Conservation (phyloP, 2,113 vertebrate species). For the Cavia aperea region DNA sequence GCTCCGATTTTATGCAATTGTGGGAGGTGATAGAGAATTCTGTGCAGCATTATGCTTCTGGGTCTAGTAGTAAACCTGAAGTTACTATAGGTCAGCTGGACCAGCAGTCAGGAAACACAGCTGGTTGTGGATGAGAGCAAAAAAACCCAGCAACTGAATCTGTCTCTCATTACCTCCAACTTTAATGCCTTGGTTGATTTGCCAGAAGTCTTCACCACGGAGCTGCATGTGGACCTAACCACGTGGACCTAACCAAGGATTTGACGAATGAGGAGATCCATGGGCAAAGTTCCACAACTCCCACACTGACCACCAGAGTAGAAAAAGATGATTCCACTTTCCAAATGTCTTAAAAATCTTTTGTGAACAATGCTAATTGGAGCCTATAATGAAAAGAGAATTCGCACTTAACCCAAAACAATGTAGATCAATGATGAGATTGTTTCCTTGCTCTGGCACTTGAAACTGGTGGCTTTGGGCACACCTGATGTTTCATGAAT, state of each 20-base stretch:
- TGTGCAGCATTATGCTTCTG: not conserved
- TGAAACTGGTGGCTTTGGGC: not conserved
- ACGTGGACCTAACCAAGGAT: not conserved
- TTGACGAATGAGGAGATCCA: not conserved
- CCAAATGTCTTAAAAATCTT: not conserved
- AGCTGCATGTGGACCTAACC: not conserved
- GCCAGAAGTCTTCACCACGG: not conserved
- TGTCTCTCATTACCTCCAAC: not conserved
- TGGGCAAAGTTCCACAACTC: not conserved
- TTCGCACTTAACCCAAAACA: not conserved
- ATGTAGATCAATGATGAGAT: not conserved
- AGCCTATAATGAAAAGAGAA: not conserved
- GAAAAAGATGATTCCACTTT: not conserved
- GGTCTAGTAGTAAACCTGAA: not conserved
- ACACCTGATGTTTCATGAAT: not conserved
- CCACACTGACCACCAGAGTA: not conserved
- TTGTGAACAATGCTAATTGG: not conserved
- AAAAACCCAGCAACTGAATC: not conserved
- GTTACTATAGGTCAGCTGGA: not conserved
- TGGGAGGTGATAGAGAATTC: not conserved
- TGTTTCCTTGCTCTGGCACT: not conserved
- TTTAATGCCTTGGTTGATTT: not conserved
- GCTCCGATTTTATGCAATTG: accelerated
- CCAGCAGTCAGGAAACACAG: not conserved
- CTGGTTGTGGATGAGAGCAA: not conserved